Evolutionary conservation across 2,113 vertebrate genomes (phyloP), one percentile per base, ranked within the genome.

Genomic region (Cheilinus undulatus): DNA sequence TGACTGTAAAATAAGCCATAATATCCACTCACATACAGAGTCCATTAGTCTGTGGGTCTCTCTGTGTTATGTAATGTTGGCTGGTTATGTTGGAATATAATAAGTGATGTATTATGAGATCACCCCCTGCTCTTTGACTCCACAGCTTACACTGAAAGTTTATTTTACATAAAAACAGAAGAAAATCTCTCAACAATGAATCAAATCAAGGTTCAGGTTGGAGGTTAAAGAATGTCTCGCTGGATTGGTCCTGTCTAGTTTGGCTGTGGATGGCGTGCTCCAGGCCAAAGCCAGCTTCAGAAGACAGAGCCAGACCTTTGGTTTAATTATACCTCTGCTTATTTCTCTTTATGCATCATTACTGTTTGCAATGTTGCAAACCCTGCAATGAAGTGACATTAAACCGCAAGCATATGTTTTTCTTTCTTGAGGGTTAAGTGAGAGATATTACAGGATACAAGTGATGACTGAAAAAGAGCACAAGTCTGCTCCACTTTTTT

Each of bases 61-160:
- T 11, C 7, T 56, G 36, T 64, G 50, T 69, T 72, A 72, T 11
- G 14, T 69, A 58, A 69, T 46, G 23, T 46, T 60, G 54, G 68
- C 54, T 27, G n/a, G 22, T 58, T 49, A 60, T 66, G 22, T 0
- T 13, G 42, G 38, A 26, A 62, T 36, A 27, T 45, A 45, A 76
- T 63, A 48, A 62, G 45, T 69, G 3, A 83, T 70, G 50, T 51
- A 50, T 66, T 69, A 23, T 79, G 58, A 76, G 63, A 17, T 68
- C 53, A 52, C n/a, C 15, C 17, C 50, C 45, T 51, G 49, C 26
- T 63, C 40, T 32, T 51, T 22, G 28, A 54, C 57, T 58, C 28
- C 62, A 59, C 53, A 59, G 46, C 68, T 53, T 72, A 48, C 15
- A 19, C 5, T 23, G 15, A 48, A 56, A 59, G 40, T 17, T 43